phyloP scores from a whole-genome alignment of 2,113 vertebrate genomes.

The Cettia cetti region DNA sequence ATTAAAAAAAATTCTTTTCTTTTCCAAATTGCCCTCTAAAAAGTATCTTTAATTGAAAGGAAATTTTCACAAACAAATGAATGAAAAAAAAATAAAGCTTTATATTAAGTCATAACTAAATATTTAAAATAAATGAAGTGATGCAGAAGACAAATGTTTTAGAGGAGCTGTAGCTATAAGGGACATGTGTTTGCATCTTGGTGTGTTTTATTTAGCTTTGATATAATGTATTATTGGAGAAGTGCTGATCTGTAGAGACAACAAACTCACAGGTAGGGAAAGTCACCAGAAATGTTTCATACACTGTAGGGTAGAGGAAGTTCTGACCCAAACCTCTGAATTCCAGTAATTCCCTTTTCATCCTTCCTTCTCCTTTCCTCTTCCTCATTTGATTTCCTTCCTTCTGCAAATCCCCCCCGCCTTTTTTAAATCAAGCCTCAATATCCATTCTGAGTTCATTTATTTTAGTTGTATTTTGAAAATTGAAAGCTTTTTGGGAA shows the following conservation, averaged over 20 bases:
- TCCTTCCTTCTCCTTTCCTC: not conserved
- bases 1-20: not conserved
- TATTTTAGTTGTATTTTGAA: not conserved
- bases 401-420: not conserved
- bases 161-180: not conserved
- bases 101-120: not conserved
- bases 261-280: not conserved
- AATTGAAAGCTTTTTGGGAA: not conserved
- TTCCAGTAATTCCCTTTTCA: not conserved
- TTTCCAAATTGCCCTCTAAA: not conserved
- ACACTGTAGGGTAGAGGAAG: not conserved
- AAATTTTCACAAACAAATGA: not conserved
- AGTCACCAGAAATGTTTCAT: not conserved
- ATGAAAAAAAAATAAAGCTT: fast-evolving
- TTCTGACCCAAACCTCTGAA: not conserved
- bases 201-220: not conserved
- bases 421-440: not conserved
- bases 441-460: not conserved
- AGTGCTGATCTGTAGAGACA: not conserved
- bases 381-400: not conserved
- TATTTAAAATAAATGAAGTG: not conserved
- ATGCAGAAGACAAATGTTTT: not conserved
- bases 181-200: not conserved
- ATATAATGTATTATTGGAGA: not conserved
- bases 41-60: not conserved